Percentiles rank a stretch among this genome's conserved stretches.
Evolutionary conservation across 2,113 vertebrate genomes (phyloP).

Genomic region (Protobothrops mucrosquamatus): DNA sequence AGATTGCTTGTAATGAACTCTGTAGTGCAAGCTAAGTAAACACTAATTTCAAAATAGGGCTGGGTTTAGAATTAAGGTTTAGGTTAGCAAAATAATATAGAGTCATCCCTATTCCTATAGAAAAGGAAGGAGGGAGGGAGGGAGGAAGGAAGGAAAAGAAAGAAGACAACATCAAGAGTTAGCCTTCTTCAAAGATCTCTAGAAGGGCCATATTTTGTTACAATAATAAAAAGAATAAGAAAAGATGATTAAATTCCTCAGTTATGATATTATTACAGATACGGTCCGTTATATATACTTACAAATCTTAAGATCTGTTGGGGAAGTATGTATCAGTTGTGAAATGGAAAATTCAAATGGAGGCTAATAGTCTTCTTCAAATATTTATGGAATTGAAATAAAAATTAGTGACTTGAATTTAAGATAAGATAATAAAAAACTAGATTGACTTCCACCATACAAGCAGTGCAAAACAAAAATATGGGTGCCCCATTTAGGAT

Average conservation of each 20-base stretch:
- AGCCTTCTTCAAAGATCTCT: background rate
- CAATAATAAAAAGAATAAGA: background rate
- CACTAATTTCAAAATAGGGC: background rate
- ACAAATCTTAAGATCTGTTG: background rate
- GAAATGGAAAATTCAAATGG: background rate
- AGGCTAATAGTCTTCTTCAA: background rate
- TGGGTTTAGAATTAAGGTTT: background rate
- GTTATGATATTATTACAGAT: background rate
- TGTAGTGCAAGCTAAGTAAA: background rate
- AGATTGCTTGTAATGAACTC: background rate
- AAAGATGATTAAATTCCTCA: background rate
- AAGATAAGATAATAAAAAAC: background rate
- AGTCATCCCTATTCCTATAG: background rate
- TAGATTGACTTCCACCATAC: background rate
- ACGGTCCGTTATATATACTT: background rate
- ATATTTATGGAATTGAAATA: background rate
- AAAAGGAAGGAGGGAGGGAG: constrained; percentile 63
- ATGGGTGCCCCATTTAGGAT: background rate
- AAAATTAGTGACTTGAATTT: background rate
- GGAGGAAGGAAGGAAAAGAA: background rate
- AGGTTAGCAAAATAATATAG: background rate
- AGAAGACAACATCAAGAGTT: background rate
- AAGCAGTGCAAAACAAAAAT: background rate
- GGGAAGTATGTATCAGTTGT: background rate
- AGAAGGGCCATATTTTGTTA: background rate